Percentiles rank a stretch among this genome's conserved stretches.
phyloP scores from a whole-genome alignment of 2,113 vertebrate genomes.

The Anolis sagrei region DNA sequence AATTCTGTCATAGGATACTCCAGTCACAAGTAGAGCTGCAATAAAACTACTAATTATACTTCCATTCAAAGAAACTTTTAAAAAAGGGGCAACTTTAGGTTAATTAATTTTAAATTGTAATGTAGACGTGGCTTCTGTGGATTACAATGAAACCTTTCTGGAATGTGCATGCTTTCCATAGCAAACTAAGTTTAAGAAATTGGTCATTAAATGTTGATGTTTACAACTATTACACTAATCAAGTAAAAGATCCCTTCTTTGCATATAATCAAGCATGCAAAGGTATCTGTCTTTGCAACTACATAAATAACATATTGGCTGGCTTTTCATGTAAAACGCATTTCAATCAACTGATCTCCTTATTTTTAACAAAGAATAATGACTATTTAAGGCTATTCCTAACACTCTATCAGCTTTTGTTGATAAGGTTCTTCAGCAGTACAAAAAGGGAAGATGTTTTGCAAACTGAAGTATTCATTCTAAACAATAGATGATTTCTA shows the following conservation, averaged over 20 bases:
- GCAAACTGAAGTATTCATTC: not conserved
- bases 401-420: not conserved
- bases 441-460: not conserved
- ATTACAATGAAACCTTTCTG: not conserved
- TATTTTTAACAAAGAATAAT: conserved; percentile 20
- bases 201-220: not conserved
- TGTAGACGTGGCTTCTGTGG: not conserved
- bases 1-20: not conserved
- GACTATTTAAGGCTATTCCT: not conserved
- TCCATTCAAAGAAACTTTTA: no score
- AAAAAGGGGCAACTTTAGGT: not conserved
- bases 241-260: not conserved
- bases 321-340: conserved; percentile 11
- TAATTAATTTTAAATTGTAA: not conserved
- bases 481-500: not conserved
- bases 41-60: no score
- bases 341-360: not conserved
- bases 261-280: not conserved
- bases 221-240: not conserved
- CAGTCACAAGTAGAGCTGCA: no score
- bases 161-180: not conserved
- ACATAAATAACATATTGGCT: not conserved
- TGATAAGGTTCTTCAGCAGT: not conserved
- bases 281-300: conserved; percentile 2
- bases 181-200: not conserved